Percentiles rank a stretch among this genome's conserved stretches.
Evolutionary conservation across 2,113 vertebrate species (phyloP).

Genomic region (Antechinus flavipes): DNA sequence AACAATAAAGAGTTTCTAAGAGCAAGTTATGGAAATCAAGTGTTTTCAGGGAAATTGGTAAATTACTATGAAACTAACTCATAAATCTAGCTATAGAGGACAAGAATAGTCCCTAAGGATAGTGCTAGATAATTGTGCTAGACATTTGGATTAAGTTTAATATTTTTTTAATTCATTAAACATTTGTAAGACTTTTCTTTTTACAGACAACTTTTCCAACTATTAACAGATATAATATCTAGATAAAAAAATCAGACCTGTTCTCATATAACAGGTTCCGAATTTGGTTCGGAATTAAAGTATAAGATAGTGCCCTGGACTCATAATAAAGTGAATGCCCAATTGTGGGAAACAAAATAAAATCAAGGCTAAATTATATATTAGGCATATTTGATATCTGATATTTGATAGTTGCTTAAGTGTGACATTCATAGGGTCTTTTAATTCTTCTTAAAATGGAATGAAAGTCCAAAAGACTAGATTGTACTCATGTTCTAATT

Average conservation of each 20-base stretch:
- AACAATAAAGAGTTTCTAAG: not conserved
- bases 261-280: too few relatives aligned
- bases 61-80: not conserved
- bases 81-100: not conserved
- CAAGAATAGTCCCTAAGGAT: not conserved
- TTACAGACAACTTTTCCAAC: not conserved
- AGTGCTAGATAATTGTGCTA: not conserved
- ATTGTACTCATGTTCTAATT: not conserved
- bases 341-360: too few relatives aligned
- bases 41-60: not conserved
- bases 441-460: not conserved
- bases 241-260: too few relatives aligned
- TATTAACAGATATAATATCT: too few relatives aligned
- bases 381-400: too few relatives aligned
- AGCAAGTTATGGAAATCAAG: not conserved
- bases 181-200: not conserved
- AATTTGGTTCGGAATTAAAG: too few relatives aligned
- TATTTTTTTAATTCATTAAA: not conserved
- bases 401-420: not conserved
- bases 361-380: too few relatives aligned
- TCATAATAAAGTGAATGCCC: too few relatives aligned
- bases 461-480: not conserved
- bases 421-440: not conserved
- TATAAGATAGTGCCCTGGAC: too few relatives aligned
- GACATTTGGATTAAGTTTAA: not conserved